phyloP scores from a whole-genome alignment of 2,797 vertebrate genomes.

The Sebastes kiyomatsui region DNA sequence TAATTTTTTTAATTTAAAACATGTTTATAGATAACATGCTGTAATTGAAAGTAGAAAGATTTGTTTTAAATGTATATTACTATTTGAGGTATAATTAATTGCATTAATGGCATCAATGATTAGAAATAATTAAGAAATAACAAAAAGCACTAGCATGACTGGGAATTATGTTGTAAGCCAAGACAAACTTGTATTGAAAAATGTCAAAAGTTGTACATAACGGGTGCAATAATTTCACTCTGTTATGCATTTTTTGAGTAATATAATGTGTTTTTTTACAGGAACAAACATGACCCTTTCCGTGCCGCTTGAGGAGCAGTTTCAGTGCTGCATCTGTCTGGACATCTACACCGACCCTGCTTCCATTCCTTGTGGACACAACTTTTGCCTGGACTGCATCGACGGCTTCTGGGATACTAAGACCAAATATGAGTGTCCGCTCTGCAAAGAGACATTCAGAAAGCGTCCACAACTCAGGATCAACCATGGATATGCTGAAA shows the following conservation, averaged over 20 bases:
- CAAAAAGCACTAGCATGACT: too few species aligned
- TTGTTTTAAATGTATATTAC: not conserved
- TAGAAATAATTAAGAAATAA: not conserved
- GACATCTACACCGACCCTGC: conserved; percentile 56
- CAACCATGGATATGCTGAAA: conserved; percentile 40
- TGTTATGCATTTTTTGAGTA: not conserved
- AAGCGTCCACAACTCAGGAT: conserved; percentile 47
- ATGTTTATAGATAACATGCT: not conserved
- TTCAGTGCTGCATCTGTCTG: conserved; percentile 72
- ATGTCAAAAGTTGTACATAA: not conserved
- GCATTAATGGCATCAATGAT: not conserved
- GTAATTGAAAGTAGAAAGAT: not conserved
- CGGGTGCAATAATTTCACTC: not conserved
- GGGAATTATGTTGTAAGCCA: too few species aligned
- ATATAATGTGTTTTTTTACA: not conserved
- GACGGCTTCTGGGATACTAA: conserved; percentile 49
- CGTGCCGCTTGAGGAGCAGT: conserved; percentile 14
- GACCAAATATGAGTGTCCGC: conserved; percentile 41
- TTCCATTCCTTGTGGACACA: conserved; percentile 72
- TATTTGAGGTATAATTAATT: not conserved
- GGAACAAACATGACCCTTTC: not conserved
- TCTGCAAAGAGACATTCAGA: conserved; percentile 65
- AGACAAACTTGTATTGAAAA: too few species aligned
- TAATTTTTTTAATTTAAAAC: not conserved
- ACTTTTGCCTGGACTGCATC: conserved; percentile 72